These are phyloP conservation scores for Shargacucullia verbasci DNA, from an alignment of 2,888 invertebrate genomes.

Conservation along the genomic window DNA sequence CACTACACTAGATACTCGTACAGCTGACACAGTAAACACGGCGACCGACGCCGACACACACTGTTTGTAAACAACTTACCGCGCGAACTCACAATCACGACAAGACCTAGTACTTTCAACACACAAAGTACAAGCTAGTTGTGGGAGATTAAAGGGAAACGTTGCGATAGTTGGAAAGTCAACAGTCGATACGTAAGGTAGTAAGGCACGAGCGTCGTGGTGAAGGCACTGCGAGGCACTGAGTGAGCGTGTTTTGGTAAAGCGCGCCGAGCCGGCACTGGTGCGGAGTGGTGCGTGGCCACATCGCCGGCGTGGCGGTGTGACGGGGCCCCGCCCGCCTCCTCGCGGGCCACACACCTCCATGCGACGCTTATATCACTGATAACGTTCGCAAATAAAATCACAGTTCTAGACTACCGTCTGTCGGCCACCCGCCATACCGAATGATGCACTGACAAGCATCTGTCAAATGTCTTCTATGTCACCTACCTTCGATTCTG, in stretches of 20 bases:
- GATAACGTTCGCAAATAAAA: conserved; percentile 55
- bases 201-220: conserved; percentile 73
- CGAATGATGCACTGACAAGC: too few relatives aligned
- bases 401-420: background rate
- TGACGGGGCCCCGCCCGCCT: conserved; percentile 31
- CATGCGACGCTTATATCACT: conserved; percentile 63
- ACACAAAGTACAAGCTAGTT: conserved; percentile 42
- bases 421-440: too few relatives aligned
- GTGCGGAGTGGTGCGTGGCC: conserved; percentile 23
- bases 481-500: too few relatives aligned
- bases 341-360: conserved; percentile 55
- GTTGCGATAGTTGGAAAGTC: conserved; percentile 35
- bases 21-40: conserved; percentile 38
- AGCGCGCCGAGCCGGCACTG: conserved; percentile 27
- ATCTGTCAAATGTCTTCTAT: too few relatives aligned
- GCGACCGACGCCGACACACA: conserved; percentile 24
- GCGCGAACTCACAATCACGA: conserved; percentile 44
- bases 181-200: conserved; percentile 32
- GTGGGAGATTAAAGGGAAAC: conserved; percentile 28
- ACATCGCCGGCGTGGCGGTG: conserved; percentile 30
- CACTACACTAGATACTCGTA: conserved; percentile 50
- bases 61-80: conserved; percentile 60
- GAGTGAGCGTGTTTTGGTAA: conserved; percentile 49
- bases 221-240: conserved; percentile 78
- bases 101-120: conserved; percentile 36